These are phyloP conservation scores for Callithrix jacchus DNA, from an alignment of 2,113 vertebrate genomes.

Conservation along the genomic window DNA sequence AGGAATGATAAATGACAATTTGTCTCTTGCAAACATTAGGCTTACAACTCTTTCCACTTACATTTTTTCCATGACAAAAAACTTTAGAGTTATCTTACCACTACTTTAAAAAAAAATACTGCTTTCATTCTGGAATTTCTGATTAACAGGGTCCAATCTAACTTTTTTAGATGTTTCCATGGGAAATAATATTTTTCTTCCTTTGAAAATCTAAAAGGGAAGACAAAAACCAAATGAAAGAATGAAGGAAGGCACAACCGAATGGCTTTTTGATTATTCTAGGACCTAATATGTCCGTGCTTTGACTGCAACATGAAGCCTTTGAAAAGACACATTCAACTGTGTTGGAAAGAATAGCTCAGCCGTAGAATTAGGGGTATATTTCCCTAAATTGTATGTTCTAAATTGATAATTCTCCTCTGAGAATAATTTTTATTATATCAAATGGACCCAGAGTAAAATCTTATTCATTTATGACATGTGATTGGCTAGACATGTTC, in stretches of 20 bases:
- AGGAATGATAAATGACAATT: background rate
- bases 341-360: conserved; percentile 43
- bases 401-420: conserved; percentile 55
- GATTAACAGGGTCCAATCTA: conserved; percentile 25
- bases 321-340: conserved; percentile 36
- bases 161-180: conserved; percentile 44
- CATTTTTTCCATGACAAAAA: conserved; percentile 31
- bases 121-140: conserved; percentile 57
- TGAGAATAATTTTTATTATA: conserved; percentile 54
- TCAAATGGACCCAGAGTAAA: conserved; percentile 52
- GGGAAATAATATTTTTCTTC: conserved; percentile 47
- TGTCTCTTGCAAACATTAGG: background rate
- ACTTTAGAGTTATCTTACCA: background rate
- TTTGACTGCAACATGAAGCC: background rate
- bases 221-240: conserved; percentile 61
- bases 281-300: background rate
- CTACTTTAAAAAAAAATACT: background rate
- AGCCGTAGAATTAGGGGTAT: conserved; percentile 37
- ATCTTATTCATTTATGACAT: conserved; percentile 48
- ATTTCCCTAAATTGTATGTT: conserved; percentile 56
- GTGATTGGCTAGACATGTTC: conserved; percentile 30
- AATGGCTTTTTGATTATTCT: conserved; percentile 45
- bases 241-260: background rate
- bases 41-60: background rate
- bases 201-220: conserved; percentile 60